Evolutionary conservation across 2,888 invertebrate genomes (phyloP).

Genomic region (Agrochola litura): DNA sequence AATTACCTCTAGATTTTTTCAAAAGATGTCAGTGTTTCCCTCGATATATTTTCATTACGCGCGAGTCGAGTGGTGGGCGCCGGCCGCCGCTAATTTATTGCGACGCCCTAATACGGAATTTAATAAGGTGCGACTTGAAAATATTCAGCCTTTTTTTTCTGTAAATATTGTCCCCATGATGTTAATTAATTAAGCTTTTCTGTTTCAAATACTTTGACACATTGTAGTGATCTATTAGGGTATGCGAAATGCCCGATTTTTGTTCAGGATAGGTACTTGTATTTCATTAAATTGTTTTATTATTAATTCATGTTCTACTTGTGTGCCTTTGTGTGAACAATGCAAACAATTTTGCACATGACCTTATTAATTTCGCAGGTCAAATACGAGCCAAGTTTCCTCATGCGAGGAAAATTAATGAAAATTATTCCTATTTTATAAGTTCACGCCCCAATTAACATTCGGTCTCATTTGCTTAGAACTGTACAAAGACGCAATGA

Average conservation of each 20-base stretch:
- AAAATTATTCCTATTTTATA: constrained; percentile 42
- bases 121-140: constrained; percentile 76
- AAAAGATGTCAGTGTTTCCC: constrained; percentile 59
- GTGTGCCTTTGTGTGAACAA: constrained; percentile 4
- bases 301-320: neutral
- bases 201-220: constrained; percentile 22
- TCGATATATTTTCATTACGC: constrained; percentile 80
- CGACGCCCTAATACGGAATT: constrained; percentile 80
- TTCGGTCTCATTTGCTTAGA: constrained; percentile 33
- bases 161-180: constrained; percentile 44
- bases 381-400: constrained; percentile 20
- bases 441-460: constrained; percentile 33
- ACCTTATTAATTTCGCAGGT: constrained; percentile 7
- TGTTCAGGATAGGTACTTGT: neutral
- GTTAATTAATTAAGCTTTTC: constrained; percentile 54
- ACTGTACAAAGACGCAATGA: constrained; percentile 32
- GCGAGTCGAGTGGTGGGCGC: constrained; percentile 68
- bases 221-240: constrained; percentile 20
- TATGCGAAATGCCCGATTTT: neutral
- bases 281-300: neutral
- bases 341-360: constrained; percentile 10
- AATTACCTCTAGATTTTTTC: constrained; percentile 49
- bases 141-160: constrained; percentile 56
- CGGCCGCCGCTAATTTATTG: constrained; percentile 79
- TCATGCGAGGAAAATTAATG: constrained; percentile 28